Evolutionary conservation across 1,140 invertebrate genomes (phyloP), one percentile per base, ranked within the genome.

Genomic region (Babylonia areolata): DNA sequence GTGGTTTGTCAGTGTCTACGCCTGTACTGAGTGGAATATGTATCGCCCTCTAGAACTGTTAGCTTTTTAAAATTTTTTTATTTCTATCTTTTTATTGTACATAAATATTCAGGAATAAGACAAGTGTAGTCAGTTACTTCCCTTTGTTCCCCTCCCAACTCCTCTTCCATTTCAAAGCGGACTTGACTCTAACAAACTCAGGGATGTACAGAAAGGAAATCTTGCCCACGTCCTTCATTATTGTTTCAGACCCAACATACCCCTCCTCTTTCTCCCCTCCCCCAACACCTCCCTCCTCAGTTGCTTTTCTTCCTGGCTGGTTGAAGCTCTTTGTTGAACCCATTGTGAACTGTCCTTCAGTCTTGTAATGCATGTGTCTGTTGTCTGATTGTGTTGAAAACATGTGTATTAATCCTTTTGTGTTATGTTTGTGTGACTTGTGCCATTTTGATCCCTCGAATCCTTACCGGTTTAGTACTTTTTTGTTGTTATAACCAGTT

Each of bases 361-460:
- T 64, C 1, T 23, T 23, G 5, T 5, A 23, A 23, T 64, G 58
- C 28, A 23, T n/a, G 5, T 64, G 58, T 64, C 17, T n/a, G 6
- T 28, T 23, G 58, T 3, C 58, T 64, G 5, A 5, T 64, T 28
- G 28, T 64, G 23, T 64, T 0, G 0, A 64, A 23, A 64, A 64
- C 5, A 20, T 64, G 58, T 20, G 58, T 64, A 23, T 28, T 37
- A 69, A 37, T 77, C 46, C 46, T 51, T 17, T 12, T 17, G 37
- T 39, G 40, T 37, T 77, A 42, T 77, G 39, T 42, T n/a, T 28
- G 17, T 77, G 75, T 40, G 15, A 5, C 3, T 3, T 40, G 23
- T 80, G 78, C 78, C 78, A 80, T 80, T 80, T 80, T 80, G 78
- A 80, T 80, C 78, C 78, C 78, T 80, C 78, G 1, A 33, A 54